Base-by-base conservation (phyloP, 2,888 invertebrate species). In the Chrysopilus asiliformis region DNA sequence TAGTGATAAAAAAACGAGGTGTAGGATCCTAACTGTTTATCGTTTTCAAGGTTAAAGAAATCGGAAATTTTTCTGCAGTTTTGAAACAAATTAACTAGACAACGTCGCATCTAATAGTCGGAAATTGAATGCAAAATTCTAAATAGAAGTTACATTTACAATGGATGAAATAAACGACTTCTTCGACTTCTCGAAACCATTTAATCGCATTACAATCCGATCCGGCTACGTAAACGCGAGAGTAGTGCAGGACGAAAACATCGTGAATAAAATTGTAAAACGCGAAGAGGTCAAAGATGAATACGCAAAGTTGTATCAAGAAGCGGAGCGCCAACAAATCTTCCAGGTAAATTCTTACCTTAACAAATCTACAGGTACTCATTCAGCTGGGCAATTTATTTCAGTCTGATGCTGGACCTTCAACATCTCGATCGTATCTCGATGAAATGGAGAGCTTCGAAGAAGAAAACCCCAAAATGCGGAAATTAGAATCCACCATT, bases 111-210 rank as follows among this genome's bases (percentile, higher is more conserved):
- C n/a, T n/a, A n/a, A n/a, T n/a, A n/a, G n/a, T n/a, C n/a, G n/a
- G n/a, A n/a, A n/a, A n/a, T n/a, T n/a, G n/a, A n/a, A n/a, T n/a
- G n/a, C n/a, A n/a, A n/a, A n/a, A n/a, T n/a, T n/a, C n/a, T n/a
- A n/a, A n/a, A n/a, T n/a, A n/a, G n/a, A n/a, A n/a, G n/a, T n/a
- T n/a, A n/a, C n/a, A n/a, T n/a, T n/a, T n/a, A 18, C 26, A 29
- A 34, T 40, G 36, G 59, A 60, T 32, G 56, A 59, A 17, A 39
- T 58, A 3, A 47, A 52, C 37, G 53, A 55, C 29, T 60, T 60
- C 38, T 60, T 58, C 20, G 56, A 61, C 37, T 56, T 60, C 36
- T 54, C 58, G 2, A 60, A 60, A 38, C 51, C 56, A 0, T 60
- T 57, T 28, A 48, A 48, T 13, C 49, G 58, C 5, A 42, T 46